phyloP scores from a whole-genome alignment of 2,797 vertebrate genomes.

The Peromyscus attwateri region DNA sequence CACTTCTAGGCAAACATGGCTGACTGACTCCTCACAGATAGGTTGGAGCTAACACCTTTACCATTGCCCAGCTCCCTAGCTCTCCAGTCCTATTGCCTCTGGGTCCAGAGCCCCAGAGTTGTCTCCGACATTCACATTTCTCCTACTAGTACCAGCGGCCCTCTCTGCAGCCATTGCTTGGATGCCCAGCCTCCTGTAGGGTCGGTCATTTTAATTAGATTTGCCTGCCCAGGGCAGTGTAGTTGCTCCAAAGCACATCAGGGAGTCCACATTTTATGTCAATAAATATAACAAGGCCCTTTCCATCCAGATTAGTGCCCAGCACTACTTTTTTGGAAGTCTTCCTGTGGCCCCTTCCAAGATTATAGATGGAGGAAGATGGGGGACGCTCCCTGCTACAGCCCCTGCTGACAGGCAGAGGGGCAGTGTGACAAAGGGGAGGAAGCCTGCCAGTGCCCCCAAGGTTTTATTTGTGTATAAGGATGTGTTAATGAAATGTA shows the following conservation, averaged over 20 bases:
- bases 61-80: neutral
- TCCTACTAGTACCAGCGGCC: conserved; percentile 57
- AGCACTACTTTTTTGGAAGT: conserved; percentile 76
- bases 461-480: conserved; percentile 63
- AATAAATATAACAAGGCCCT: conserved; percentile 85
- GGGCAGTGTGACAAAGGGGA: conserved; percentile 9
- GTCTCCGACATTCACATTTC: conserved; percentile 51
- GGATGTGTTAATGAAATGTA: conserved; percentile 71
- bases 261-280: conserved; percentile 85
- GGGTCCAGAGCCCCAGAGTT: neutral
- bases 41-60: neutral
- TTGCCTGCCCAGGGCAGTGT: conserved; percentile 84
- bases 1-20: neutral
- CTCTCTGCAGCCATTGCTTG: conserved; percentile 35
- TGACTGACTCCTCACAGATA: neutral
- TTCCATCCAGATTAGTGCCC: conserved; percentile 82
- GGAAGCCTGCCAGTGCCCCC: neutral
- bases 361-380: conserved; percentile 66
- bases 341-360: neutral
- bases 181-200: conserved; percentile 52
- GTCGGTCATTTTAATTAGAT: conserved; percentile 84
- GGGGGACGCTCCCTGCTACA: neutral
- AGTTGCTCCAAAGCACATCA: conserved; percentile 81
- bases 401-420: neutral
- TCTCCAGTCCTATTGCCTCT: neutral